phyloP scores from a whole-genome alignment of 2,797 vertebrate species.

The Gouania willdenowi region DNA sequence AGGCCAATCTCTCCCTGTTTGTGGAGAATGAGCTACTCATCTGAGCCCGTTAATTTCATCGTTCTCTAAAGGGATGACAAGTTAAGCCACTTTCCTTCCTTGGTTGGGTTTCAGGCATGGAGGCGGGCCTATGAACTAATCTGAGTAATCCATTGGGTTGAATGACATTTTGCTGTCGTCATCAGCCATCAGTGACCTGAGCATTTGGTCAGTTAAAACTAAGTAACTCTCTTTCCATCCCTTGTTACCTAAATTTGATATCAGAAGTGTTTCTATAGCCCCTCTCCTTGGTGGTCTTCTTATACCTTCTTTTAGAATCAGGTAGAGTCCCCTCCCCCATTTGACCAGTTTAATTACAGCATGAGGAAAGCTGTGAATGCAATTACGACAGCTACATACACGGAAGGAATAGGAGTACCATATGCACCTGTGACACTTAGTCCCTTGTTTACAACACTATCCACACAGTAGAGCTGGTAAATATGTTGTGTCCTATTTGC shows the following conservation, averaged over 20 bases:
- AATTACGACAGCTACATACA: conserved; percentile 46
- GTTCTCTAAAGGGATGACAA: conserved; percentile 68
- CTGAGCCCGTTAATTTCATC: conserved; percentile 68
- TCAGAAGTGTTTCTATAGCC: conserved; percentile 13
- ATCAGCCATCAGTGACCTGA: conserved; percentile 43
- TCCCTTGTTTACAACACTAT: conserved; percentile 4
- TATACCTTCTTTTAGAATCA: conserved; percentile 2
- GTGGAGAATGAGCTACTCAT: conserved; percentile 65
- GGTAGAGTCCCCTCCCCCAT: conserved; percentile 11
- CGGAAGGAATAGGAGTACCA: conserved; percentile 24
- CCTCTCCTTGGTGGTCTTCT: conserved; percentile 16
- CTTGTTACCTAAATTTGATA: neutral
- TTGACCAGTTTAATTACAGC: conserved; percentile 44
- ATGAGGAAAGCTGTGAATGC: conserved; percentile 60
- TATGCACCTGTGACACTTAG: neutral
- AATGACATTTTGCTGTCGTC: conserved; percentile 38
- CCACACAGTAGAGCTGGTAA: conserved; percentile 4
- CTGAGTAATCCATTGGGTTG: conserved; percentile 55
- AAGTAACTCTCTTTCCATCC: conserved; percentile 4
- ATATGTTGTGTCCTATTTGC: no score
- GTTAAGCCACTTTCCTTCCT: conserved; percentile 57
- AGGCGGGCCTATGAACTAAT: conserved; percentile 45
- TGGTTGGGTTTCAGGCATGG: conserved; percentile 40
- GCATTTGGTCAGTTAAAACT: conserved; percentile 21
- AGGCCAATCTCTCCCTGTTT: conserved; percentile 62